Percentiles rank a stretch among this genome's conserved stretches.
Evolutionary conservation across 2,113 vertebrate genomes (phyloP).

Genomic region (Chloroceryle aenea): DNA sequence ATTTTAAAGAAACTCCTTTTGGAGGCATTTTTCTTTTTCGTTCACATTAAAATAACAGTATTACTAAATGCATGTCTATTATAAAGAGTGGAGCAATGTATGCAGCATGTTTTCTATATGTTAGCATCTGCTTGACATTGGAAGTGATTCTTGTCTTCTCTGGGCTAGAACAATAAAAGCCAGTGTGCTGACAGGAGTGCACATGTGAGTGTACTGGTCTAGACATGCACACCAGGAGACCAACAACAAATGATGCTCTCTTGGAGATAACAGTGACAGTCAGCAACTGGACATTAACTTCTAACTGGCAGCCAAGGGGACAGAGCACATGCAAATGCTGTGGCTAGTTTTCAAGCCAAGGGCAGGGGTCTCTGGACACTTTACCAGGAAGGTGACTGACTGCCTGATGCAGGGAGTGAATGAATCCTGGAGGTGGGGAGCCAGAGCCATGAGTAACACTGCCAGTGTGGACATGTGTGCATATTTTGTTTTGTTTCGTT

Average conservation of each 20-base stretch:
- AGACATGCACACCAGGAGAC: background rate
- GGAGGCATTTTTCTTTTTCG: background rate
- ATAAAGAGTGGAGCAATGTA: background rate
- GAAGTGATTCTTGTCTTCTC: background rate
- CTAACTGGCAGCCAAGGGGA: background rate
- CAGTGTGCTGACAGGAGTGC: fast-evolving
- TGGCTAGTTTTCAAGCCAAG: background rate
- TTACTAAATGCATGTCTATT: fast-evolving
- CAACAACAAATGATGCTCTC: background rate
- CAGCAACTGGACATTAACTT: background rate
- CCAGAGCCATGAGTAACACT: background rate
- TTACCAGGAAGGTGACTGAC: background rate
- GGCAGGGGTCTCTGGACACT: background rate
- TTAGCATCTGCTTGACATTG: background rate
- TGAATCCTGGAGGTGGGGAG: background rate
- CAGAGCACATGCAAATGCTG: fast-evolving
- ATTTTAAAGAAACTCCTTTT: background rate
- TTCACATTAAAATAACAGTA: background rate
- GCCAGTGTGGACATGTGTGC: background rate
- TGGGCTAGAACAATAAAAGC: background rate
- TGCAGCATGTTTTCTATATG: background rate
- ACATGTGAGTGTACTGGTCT: fast-evolving
- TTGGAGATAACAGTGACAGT: background rate
- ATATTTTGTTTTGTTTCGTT: background rate
- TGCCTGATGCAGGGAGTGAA: background rate